Evolutionary conservation across 2,888 invertebrate genomes (phyloP).

Genomic region (Julus scandinavius): DNA sequence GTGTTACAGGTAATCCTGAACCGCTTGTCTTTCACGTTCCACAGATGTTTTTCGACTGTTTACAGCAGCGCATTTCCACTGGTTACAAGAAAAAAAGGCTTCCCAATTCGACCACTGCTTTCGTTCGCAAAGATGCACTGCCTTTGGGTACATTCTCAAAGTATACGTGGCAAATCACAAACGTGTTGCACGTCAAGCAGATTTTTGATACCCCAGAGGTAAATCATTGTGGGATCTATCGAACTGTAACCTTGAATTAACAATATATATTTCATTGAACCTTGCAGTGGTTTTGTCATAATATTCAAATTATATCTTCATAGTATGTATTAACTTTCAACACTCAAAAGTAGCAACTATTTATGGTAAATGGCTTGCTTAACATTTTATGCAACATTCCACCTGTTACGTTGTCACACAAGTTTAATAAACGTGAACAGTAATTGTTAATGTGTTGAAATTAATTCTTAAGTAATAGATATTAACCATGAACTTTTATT

Average conservation of each 20-base stretch:
- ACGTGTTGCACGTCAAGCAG: constrained; percentile 76
- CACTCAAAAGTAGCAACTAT: too few species aligned
- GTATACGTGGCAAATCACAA: constrained; percentile 79
- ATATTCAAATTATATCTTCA: too few species aligned
- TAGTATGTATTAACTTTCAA: too few species aligned
- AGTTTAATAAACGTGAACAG: too few species aligned
- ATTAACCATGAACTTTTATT: neutral
- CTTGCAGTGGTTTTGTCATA: too few species aligned
- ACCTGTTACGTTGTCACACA: too few species aligned
- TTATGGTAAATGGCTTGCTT: too few species aligned
- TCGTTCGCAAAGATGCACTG: constrained; percentile 72
- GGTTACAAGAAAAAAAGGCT: constrained; percentile 74
- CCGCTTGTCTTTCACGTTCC: constrained; percentile 78
- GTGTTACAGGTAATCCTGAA: constrained; percentile 70
- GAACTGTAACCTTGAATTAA: too few species aligned
- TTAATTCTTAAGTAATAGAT: too few species aligned
- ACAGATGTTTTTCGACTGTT: constrained; percentile 77
- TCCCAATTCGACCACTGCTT: constrained; percentile 74
- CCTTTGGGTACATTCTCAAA: constrained; percentile 76
- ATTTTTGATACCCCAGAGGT: constrained; percentile 78
- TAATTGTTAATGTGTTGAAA: too few species aligned
- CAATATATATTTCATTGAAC: neutral
- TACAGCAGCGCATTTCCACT: constrained; percentile 77
- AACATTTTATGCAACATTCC: too few species aligned
- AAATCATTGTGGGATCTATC: constrained; percentile 52